Conservation (phyloP, 2,888 invertebrate species). For the Oxystoma pomonae region DNA sequence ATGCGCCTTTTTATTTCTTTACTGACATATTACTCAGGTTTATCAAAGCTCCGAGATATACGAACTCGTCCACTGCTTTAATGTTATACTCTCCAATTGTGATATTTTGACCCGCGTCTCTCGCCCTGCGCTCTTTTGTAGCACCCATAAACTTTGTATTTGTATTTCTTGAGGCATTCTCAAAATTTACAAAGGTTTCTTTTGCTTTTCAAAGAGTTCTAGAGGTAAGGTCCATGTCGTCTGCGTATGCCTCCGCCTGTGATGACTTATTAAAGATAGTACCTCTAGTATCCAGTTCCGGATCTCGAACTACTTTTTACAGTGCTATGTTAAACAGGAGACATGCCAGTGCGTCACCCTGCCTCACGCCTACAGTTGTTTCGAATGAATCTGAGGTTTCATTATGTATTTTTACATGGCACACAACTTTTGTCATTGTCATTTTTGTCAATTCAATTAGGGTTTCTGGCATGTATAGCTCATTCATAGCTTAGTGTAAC, state of each 20-base stretch:
- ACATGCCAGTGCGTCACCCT: slow-evolving; percentile 2
- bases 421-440: not conserved
- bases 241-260: not conserved
- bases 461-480: not conserved
- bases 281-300: slow-evolving; percentile 1
- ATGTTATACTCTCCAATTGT: not conserved
- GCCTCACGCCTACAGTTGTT: slow-evolving; percentile 5
- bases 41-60: not conserved
- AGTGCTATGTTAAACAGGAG: slow-evolving; percentile 7
- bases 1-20: slow-evolving; percentile 1
- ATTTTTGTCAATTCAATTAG: no score
- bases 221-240: slow-evolving; percentile 1
- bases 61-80: not conserved
- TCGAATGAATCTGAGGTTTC: slow-evolving; percentile 1
- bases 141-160: slow-evolving; percentile 1
- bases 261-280: slow-evolving; percentile 4
- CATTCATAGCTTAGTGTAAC: not conserved
- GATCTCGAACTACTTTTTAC: slow-evolving; percentile 9
- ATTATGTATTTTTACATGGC: not conserved
- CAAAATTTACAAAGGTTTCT: slow-evolving; percentile 17
- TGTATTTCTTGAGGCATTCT: slow-evolving; percentile 20
- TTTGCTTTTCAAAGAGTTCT: slow-evolving; percentile 13
- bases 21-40: not conserved
- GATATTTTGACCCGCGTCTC: not conserved
- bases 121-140: not conserved